A percentile compares a stretch with the other conserved stretches of the same genome.
These are phyloP conservation scores for Turritopsis dohrnii DNA, from an alignment of 30 jellyfish, hydroid and myxozoan species.

Conservation along the genomic window DNA sequence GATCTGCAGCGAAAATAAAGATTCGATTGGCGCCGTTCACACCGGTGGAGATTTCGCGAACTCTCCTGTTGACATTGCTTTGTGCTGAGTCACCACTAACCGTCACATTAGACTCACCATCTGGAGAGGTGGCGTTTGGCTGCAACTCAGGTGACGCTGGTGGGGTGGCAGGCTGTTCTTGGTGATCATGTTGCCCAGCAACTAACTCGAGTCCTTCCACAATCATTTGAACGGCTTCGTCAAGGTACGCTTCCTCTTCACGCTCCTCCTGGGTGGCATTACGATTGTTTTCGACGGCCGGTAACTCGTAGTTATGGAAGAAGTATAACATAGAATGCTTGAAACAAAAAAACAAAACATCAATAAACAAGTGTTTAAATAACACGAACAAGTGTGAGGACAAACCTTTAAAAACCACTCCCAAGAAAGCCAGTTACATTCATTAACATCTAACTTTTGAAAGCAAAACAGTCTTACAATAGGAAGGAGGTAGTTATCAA, in stretches of 20 bases:
- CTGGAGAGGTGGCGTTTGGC: too few species aligned
- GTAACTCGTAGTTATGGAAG: slow-evolving; percentile 92
- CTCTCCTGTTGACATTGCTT: background rate
- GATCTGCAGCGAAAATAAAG: slow-evolving; percentile 30
- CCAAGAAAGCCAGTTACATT: too few species aligned
- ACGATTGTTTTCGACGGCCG: slow-evolving; percentile 60
- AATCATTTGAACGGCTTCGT: slow-evolving; percentile 48
- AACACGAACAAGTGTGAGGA: background rate
- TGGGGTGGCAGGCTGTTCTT: background rate
- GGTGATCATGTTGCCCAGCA: slow-evolving; percentile 17
- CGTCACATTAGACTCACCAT: background rate
- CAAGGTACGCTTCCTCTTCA: slow-evolving; percentile 37
- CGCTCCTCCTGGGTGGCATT: slow-evolving; percentile 16
- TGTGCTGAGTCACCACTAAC: background rate
- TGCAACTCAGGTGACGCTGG: background rate
- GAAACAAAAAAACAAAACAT: slow-evolving; percentile 15
- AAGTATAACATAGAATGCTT: slow-evolving; percentile 94
- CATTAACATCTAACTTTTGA: too few species aligned
- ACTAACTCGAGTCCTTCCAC: slow-evolving; percentile 40
- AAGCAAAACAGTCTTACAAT: too few species aligned
- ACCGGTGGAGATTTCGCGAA: slow-evolving; percentile 18
- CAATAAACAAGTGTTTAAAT: background rate
- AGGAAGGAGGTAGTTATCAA: too few species aligned
- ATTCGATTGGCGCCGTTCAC: slow-evolving; percentile 28
- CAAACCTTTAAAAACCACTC: background rate